Evolutionary conservation across 2,113 vertebrate species (phyloP).

Genomic region (Pangasianodon hypophthalmus): DNA sequence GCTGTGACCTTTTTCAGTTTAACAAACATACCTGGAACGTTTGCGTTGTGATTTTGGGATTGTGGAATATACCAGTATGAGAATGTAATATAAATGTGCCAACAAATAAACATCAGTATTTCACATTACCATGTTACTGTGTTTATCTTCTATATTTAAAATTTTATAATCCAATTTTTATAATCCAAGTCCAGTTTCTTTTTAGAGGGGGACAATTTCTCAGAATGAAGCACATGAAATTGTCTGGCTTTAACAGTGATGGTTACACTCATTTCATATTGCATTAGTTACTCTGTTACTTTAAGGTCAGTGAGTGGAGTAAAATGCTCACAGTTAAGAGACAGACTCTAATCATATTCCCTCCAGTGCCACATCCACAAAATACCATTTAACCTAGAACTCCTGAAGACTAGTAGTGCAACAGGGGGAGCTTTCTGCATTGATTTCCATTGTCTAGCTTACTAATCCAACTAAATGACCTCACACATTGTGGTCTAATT

Average conservation of each 20-base stretch:
- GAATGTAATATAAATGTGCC: slow-evolving; percentile 84
- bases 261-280: neutral
- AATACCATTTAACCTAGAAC: too few relatives aligned
- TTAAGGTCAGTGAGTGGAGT: neutral
- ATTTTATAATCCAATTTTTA: too few relatives aligned
- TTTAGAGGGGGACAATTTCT: neutral
- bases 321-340: neutral
- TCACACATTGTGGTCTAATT: neutral
- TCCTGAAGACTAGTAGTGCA: neutral
- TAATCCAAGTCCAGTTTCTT: neutral
- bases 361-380: neutral
- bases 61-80: slow-evolving; percentile 73
- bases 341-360: neutral
- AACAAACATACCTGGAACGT: slow-evolving; percentile 65
- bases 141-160: neutral
- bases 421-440: neutral
- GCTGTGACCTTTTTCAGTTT: slow-evolving; percentile 41
- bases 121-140: slow-evolving; percentile 63
- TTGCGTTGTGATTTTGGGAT: slow-evolving; percentile 69
- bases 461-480: too few relatives aligned
- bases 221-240: too few relatives aligned
- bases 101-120: slow-evolving; percentile 86
- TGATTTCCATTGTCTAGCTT: neutral
- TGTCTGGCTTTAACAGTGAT: too few relatives aligned
- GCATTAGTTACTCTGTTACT: neutral